phyloP scores from a whole-genome alignment of 2,888 invertebrate species.

The Digitonthophagus gazella region DNA sequence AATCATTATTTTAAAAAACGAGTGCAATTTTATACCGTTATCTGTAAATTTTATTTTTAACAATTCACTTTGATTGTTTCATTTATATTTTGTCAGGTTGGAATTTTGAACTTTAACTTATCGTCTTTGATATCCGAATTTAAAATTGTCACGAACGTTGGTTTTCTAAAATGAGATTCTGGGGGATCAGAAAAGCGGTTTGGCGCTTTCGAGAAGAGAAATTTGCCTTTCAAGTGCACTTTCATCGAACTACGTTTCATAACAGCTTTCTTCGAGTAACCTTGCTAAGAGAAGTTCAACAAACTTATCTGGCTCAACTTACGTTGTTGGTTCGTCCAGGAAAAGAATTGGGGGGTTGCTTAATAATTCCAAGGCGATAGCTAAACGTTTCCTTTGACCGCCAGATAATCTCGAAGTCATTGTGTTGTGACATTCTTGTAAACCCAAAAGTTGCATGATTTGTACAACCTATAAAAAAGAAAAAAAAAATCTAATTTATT shows the following conservation, averaged over 20 bases:
- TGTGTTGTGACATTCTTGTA: constrained; percentile 80
- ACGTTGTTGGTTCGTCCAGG: constrained; percentile 94
- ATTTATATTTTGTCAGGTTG: neutral
- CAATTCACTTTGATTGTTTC: neutral
- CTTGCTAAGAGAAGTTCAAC: constrained; percentile 15
- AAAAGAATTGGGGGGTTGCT: constrained; percentile 95
- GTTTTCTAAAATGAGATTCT: neutral
- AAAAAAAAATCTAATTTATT: neutral
- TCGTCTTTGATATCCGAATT: neutral
- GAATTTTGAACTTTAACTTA: neutral
- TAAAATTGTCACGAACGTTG: neutral
- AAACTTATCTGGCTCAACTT: constrained; percentile 43
- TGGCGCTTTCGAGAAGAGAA: constrained; percentile 11
- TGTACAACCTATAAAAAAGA: constrained; percentile 72
- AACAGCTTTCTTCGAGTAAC: constrained; percentile 23
- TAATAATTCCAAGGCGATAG: constrained; percentile 91
- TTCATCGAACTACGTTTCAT: constrained; percentile 18
- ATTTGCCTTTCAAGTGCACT: constrained; percentile 20
- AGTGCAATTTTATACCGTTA: no score
- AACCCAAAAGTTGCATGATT: constrained; percentile 78
- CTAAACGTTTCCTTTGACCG: constrained; percentile 89
- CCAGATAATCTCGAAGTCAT: constrained; percentile 81
- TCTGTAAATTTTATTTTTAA: neutral
- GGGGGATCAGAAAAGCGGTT: neutral
- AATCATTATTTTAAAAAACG: no score